Percentiles rank a stretch among this genome's conserved stretches.
These are phyloP conservation scores for Diarsia brunnea DNA, from an alignment of 2,888 invertebrate species.

Conservation along the genomic window DNA sequence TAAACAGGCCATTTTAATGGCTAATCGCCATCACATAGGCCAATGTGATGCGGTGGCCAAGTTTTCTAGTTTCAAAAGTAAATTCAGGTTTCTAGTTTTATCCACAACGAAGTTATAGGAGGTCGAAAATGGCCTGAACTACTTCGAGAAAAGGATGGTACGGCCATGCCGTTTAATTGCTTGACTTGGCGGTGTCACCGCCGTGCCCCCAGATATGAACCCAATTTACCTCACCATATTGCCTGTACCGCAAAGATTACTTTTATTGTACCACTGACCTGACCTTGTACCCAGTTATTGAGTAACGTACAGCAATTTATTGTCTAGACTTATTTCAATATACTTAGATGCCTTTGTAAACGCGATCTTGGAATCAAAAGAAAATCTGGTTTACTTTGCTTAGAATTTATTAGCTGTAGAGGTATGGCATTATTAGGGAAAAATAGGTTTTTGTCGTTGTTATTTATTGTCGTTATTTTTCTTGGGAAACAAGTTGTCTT, in stretches of 20 bases:
- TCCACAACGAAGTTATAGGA: too few relatives aligned
- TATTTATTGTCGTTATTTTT: slow-evolving; percentile 7
- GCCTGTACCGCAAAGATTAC: slow-evolving; percentile 42
- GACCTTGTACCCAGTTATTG: slow-evolving; percentile 32
- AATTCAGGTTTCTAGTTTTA: too few relatives aligned
- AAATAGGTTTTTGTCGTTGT: slow-evolving; percentile 6
- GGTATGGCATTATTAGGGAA: background rate
- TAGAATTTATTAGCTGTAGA: slow-evolving; percentile 23
- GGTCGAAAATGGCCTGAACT: too few relatives aligned
- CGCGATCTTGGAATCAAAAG: slow-evolving; percentile 16
- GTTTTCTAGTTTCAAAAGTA: too few relatives aligned
- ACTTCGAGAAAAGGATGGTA: too few relatives aligned
- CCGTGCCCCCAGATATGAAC: too few relatives aligned
- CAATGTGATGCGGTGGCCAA: too few relatives aligned
- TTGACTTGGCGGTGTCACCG: too few relatives aligned
- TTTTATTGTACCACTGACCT: slow-evolving; percentile 28
- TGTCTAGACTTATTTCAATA: slow-evolving; percentile 50
- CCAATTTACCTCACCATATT: slow-evolving; percentile 57
- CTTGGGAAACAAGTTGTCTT: background rate
- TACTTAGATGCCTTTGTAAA: slow-evolving; percentile 35
- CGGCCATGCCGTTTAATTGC: too few relatives aligned
- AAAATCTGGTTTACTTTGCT: slow-evolving; percentile 15
- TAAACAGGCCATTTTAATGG: too few relatives aligned
- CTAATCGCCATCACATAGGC: too few relatives aligned
- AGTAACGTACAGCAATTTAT: slow-evolving; percentile 39